A percentile compares a stretch with the other conserved stretches of the same genome.
Conservation (phyloP, 2,113 vertebrate genomes). For the Corythornis madagascariensis region DNA sequence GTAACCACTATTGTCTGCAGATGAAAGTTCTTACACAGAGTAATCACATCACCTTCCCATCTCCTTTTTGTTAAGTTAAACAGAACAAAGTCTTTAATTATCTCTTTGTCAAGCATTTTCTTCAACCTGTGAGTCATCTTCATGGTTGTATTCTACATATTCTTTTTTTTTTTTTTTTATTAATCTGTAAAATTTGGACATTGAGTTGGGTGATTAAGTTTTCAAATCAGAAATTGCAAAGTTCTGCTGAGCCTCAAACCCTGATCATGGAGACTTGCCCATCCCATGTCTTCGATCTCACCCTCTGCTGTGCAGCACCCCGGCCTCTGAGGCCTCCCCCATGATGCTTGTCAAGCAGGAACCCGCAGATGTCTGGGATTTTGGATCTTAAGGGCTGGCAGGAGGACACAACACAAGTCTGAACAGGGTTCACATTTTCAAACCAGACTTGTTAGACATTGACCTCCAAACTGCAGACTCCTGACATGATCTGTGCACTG, state of each 20-base stretch:
- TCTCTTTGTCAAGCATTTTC: not conserved
- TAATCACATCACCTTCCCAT: constrained; percentile 2
- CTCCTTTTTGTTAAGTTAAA: not conserved
- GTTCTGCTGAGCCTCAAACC: not conserved
- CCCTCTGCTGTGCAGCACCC: accelerated
- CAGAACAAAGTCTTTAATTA: not conserved
- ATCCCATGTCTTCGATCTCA: not conserved
- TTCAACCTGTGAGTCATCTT: not conserved
- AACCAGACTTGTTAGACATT: not conserved
- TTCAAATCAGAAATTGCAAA: not conserved
- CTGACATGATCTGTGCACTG: accelerated
- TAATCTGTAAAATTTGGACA: not conserved
- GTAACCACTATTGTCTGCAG: not conserved
- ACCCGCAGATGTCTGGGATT: not conserved
- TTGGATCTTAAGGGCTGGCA: not conserved
- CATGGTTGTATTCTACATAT: not conserved
- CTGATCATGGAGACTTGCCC: not conserved
- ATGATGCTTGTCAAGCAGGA: accelerated
- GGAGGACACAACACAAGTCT: not conserved
- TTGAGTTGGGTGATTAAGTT: not conserved
- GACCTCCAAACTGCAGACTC: not conserved
- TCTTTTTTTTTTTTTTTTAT: not conserved
- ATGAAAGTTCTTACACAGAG: not conserved
- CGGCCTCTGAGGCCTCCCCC: accelerated
- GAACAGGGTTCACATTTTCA: not conserved